These are phyloP conservation scores for Rhipidura dahli DNA, from an alignment of 2,113 vertebrate genomes.

Conservation along the genomic window DNA sequence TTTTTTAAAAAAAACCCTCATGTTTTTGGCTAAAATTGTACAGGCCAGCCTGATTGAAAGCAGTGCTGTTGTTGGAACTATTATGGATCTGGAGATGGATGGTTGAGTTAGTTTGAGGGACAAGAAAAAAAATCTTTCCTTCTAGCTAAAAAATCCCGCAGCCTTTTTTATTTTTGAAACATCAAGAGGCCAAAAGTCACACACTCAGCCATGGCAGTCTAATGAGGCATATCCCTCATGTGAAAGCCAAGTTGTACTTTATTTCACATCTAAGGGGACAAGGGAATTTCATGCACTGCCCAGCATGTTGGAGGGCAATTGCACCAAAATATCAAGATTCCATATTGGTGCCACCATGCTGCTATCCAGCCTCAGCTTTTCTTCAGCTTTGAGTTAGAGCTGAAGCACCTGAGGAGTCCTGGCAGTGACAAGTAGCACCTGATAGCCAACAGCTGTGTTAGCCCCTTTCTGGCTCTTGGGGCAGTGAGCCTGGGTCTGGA, in stretches of 20 bases:
- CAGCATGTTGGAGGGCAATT: not conserved
- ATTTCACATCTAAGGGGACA: not conserved
- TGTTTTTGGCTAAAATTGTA: not conserved
- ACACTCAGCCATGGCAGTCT: not conserved
- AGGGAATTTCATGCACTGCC: fast-evolving
- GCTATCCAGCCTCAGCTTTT: not conserved
- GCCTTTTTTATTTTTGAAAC: not conserved
- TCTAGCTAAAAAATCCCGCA: not conserved
- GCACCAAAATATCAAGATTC: not conserved
- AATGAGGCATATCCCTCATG: fast-evolving
- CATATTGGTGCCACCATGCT: fast-evolving
- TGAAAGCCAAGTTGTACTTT: not conserved
- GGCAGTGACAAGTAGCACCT: not conserved
- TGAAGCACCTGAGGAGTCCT: not conserved
- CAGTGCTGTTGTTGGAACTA: not conserved
- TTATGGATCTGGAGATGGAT: not conserved
- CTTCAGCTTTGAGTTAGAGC: not conserved
- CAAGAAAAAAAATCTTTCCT: not conserved
- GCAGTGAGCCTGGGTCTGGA: not conserved
- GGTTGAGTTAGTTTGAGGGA: not conserved
- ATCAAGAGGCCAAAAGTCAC: not conserved
- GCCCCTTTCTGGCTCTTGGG: not conserved
- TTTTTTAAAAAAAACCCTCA: not conserved
- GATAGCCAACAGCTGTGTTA: not conserved
- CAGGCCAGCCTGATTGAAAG: not conserved